Conservation (phyloP, 23 tunicate genomes). For the Trididemnum miniatum region DNA sequence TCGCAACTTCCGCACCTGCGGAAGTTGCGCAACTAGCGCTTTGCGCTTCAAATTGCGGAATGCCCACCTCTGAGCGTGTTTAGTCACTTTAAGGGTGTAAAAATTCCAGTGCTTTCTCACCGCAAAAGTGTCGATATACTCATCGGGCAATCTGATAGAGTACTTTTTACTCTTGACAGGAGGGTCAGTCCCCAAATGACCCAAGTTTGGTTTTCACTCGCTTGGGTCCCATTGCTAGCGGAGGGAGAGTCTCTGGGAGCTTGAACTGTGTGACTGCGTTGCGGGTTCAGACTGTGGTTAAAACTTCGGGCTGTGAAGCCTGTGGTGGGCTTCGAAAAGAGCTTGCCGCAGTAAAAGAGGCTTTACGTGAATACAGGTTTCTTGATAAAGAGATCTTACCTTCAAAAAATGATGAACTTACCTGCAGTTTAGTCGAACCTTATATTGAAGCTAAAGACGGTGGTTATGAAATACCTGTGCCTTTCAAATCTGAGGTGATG, state of each 20-base stretch:
- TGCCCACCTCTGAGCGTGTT: too few relatives aligned
- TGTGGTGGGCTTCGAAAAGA: not conserved
- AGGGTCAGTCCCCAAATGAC: not conserved
- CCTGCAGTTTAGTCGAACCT: not conserved
- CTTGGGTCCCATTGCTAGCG: not conserved
- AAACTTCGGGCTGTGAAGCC: not conserved
- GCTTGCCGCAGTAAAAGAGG: not conserved
- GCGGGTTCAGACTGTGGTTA: not conserved
- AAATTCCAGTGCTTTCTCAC: not conserved
- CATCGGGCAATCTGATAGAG: not conserved
- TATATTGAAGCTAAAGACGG: not conserved
- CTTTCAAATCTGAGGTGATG: not conserved
- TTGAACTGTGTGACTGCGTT: not conserved
- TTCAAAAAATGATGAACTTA: not conserved
- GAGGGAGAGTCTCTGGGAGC: not conserved
- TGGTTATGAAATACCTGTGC: conserved; percentile 20
- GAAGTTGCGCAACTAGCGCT: too few relatives aligned
- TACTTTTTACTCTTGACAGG: not conserved
- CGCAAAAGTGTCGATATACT: not conserved
- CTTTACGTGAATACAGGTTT: not conserved
- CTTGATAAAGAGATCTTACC: not conserved
- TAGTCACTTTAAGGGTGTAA: not conserved
- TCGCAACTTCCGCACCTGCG: too few relatives aligned
- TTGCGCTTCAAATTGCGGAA: too few relatives aligned
- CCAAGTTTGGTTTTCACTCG: not conserved